These are phyloP conservation scores for Lynx canadensis DNA, from an alignment of 2,113 vertebrate genomes.

Conservation along the genomic window DNA sequence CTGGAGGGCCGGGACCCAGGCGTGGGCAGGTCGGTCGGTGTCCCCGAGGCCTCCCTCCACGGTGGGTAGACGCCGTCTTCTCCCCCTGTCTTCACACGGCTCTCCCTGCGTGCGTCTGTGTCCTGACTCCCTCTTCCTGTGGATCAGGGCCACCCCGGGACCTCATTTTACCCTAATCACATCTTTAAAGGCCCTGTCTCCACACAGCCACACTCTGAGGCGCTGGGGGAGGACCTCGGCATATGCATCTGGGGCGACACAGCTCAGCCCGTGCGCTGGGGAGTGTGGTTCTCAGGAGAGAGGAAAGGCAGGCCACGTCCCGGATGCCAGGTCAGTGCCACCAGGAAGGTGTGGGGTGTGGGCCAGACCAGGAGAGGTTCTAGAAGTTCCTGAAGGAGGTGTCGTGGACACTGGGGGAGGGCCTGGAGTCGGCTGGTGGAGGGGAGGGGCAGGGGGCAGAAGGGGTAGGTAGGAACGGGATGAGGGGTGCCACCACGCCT, in stretches of 20 bases:
- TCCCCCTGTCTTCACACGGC: rapidly evolving
- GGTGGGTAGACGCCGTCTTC: rapidly evolving
- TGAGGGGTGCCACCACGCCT: not conserved
- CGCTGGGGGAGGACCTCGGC: no score
- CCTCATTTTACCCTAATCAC: not conserved
- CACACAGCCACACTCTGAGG: not conserved
- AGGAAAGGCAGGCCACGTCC: not conserved
- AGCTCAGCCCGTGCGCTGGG: not conserved
- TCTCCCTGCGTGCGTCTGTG: not conserved
- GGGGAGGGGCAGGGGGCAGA: not conserved
- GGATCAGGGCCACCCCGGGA: not conserved
- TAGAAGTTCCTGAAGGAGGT: not conserved
- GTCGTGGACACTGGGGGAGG: rapidly evolving
- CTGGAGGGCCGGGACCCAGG: rapidly evolving
- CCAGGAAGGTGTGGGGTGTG: not conserved
- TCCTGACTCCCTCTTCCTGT: not conserved
- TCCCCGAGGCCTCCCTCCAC: not conserved
- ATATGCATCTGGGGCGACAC: not conserved
- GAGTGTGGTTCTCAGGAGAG: not conserved
- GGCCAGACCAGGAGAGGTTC: not conserved
- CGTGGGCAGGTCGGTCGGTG: not conserved
- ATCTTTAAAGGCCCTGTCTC: not conserved
- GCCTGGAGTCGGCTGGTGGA: rapidly evolving
- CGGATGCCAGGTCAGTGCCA: not conserved
- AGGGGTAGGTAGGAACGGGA: no score